Evolutionary conservation across 2,113 vertebrate species (phyloP).

Genomic region (Probosciger aterrimus): DNA sequence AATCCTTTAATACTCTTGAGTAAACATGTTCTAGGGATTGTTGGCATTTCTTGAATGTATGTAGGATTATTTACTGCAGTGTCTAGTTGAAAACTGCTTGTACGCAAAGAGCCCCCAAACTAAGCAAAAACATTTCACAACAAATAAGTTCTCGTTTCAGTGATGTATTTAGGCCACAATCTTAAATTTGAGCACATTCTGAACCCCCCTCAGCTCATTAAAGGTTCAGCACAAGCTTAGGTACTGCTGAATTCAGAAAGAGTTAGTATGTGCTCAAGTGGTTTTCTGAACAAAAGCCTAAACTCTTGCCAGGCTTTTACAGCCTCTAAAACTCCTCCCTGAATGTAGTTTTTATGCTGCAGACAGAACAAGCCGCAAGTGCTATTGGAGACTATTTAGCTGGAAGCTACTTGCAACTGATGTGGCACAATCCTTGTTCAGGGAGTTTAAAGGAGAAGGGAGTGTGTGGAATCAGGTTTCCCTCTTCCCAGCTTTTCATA

Average conservation of each 20-base stretch:
- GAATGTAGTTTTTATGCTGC: neutral
- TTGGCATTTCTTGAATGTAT: neutral
- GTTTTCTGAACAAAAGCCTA: neutral
- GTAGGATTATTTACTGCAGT: neutral
- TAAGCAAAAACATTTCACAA: neutral
- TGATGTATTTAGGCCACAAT: neutral
- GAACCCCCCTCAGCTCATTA: neutral
- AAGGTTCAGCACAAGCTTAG: neutral
- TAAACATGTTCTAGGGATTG: neutral
- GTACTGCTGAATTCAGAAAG: neutral
- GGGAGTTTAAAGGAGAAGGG: neutral
- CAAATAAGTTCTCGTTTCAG: neutral
- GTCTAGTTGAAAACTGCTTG: neutral
- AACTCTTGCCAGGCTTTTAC: neutral
- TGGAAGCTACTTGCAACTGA: neutral
- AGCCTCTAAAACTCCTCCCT: neutral
- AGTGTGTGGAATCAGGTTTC: neutral
- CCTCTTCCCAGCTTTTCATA: neutral
- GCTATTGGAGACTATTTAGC: neutral
- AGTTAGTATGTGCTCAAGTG: neutral
- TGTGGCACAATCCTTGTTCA: rapidly evolving
- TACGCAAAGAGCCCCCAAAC: neutral
- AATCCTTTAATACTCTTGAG: neutral
- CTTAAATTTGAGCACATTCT: neutral
- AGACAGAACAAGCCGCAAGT: neutral